These are phyloP conservation scores for Drosophila yooni DNA, from an alignment of 2,888 invertebrate species.

Conservation along the genomic window DNA sequence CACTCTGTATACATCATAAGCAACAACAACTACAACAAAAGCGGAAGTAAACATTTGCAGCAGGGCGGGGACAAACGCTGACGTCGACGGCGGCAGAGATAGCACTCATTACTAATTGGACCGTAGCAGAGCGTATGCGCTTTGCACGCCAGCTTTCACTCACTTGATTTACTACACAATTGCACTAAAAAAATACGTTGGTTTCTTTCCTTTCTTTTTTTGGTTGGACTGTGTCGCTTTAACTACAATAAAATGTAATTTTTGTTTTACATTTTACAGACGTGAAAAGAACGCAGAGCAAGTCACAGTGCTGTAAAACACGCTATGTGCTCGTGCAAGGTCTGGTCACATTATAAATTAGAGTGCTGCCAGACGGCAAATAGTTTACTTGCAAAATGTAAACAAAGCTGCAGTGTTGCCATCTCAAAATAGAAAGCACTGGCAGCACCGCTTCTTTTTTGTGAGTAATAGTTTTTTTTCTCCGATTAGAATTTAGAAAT, in stretches of 20 bases:
- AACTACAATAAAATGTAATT: constrained; percentile 71
- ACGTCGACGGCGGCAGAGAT: constrained; percentile 40
- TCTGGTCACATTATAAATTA: constrained; percentile 29
- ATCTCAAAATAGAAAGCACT: constrained; percentile 14
- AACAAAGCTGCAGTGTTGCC: constrained; percentile 37
- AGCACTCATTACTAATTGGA: constrained; percentile 44
- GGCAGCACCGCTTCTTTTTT: constrained; percentile 46
- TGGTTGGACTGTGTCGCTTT: constrained; percentile 35
- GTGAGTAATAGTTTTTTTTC: constrained; percentile 72
- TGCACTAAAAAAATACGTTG: constrained; percentile 56
- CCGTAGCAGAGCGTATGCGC: constrained; percentile 4
- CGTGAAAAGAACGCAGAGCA: constrained; percentile 62
- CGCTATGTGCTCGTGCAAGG: not conserved
- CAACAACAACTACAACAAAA: constrained; percentile 1
- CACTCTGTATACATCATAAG: not conserved
- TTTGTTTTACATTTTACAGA: constrained; percentile 72
- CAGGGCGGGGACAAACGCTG: constrained; percentile 75
- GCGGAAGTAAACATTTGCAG: constrained; percentile 68
- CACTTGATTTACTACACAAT: constrained; percentile 63
- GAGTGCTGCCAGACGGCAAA: constrained; percentile 29
- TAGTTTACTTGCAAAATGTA: constrained; percentile 45
- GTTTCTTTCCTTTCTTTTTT: constrained; percentile 18
- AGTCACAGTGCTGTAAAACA: constrained; percentile 42
- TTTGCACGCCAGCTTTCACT: constrained; percentile 42
- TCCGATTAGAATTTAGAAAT: constrained; percentile 40